Conservation (phyloP, 2,113 vertebrate genomes). For the Corythoichthys haematopterus region DNA sequence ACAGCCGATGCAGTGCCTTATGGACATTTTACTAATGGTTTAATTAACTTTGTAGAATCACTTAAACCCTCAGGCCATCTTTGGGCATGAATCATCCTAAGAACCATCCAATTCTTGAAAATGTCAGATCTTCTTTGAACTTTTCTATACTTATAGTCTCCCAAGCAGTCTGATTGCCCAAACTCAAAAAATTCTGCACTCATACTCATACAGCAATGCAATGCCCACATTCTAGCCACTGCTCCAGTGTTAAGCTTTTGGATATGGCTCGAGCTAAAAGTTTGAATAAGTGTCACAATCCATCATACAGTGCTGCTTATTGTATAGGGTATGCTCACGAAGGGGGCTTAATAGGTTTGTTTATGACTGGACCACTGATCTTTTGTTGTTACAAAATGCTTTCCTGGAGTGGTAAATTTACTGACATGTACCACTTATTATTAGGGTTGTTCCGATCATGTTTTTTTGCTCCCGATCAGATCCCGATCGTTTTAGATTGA, state of each 20-base stretch:
- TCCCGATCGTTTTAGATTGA: too few relatives aligned
- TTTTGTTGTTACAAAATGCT: constrained; percentile 12
- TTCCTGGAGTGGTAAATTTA: not conserved
- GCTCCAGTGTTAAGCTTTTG: constrained; percentile 9
- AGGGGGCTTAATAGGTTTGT: not conserved
- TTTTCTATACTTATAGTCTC: constrained; percentile 3
- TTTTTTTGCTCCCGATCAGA: too few relatives aligned
- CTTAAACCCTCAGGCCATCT: constrained; percentile 17
- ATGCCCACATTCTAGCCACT: constrained; percentile 4
- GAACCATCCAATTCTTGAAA: not conserved
- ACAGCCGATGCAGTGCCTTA: constrained; percentile 12
- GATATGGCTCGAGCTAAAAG: constrained; percentile 16
- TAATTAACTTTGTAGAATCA: constrained; percentile 29
- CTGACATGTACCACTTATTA: not conserved
- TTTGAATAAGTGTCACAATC: constrained; percentile 4
- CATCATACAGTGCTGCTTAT: constrained; percentile 12
- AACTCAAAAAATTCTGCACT: constrained; percentile 9
- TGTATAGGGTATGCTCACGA: not conserved
- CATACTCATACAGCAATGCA: constrained; percentile 4
- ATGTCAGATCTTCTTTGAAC: constrained; percentile 12
- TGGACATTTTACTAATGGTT: constrained; percentile 23
- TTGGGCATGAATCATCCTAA: constrained; percentile 6
- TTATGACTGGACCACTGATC: not conserved
- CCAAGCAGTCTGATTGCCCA: not conserved
- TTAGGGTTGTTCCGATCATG: too few relatives aligned